Percentiles rank a stretch among this genome's conserved stretches.
phyloP scores from a whole-genome alignment of 2,113 vertebrate species.

The Heliornis fulica region DNA sequence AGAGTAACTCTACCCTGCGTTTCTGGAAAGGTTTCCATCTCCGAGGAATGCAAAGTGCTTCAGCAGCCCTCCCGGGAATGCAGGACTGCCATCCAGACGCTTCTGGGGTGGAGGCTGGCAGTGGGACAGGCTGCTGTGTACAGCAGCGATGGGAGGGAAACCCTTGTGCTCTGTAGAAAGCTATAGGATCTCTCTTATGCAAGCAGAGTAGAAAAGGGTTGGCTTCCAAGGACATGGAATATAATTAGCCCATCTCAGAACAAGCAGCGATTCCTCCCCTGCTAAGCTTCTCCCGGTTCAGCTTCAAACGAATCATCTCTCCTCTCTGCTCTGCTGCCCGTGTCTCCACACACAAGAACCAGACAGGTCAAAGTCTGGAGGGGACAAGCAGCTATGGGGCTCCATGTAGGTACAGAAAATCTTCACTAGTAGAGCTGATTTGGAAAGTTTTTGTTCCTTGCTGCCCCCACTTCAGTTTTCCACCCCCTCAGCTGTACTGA shows the following conservation, averaged over 20 bases:
- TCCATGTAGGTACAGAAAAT: background rate
- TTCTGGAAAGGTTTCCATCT: constrained; percentile 53
- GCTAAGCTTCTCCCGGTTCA: constrained; percentile 15
- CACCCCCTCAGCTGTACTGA: constrained; percentile 54
- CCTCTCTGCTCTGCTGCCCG: background rate
- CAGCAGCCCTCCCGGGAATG: constrained; percentile 27
- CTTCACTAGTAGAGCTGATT: background rate
- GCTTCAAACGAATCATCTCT: constrained; percentile 14
- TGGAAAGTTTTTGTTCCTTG: constrained; percentile 36
- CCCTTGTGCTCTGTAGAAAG: background rate
- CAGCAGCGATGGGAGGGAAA: background rate
- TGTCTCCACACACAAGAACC: background rate
- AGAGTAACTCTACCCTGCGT: constrained; percentile 30
- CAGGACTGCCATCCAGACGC: constrained; percentile 17
- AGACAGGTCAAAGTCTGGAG: background rate
- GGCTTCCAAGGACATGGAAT: constrained; percentile 48
- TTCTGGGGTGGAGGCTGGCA: background rate
- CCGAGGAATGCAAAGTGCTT: constrained; percentile 28
- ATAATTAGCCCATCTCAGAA: constrained; percentile 43
- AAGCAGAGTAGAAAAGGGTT: constrained; percentile 2
- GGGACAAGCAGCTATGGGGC: background rate
- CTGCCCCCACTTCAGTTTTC: constrained; percentile 54
- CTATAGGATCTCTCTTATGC: background rate
- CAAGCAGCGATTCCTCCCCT: background rate
- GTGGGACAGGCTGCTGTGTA: background rate